Evolutionary conservation across 2,888 invertebrate genomes (phyloP), one percentile per base, ranked within the genome.

Genomic region (Agrochola circellaris): DNA sequence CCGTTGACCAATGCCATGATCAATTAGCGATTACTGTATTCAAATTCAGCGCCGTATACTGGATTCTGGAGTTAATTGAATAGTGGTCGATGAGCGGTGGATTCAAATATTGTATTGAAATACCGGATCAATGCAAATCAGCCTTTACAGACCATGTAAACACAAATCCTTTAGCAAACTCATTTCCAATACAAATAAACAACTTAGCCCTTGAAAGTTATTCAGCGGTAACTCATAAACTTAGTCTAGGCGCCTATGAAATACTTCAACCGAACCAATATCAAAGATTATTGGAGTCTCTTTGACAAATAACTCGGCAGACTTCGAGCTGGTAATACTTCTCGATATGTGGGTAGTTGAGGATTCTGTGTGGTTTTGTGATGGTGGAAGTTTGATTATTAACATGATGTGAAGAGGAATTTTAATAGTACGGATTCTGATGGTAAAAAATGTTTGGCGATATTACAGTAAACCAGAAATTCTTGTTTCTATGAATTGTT

Each of bases 221-320:
- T 75, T 60, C n/a, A 38, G 65, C 6, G 20, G 6, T 51, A 42
- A 56, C 20, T 61, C 30, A 30, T 60, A 15, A 60, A 76, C 15
- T 60, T 60, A 42, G 38, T 77, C n/a, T 42, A 51, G 48, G 30
- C n/a, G n/a, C 66, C 17, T 51, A 42, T 51, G 15, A 75, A 66
- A 23, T 42, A 51, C 30, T 60, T 42, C 58, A 17, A 34, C 26
- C n/a, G 23, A 75, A 42, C 75, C 26, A n/a, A 23, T 45, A 61
- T 68, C 67, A 67, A 61, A 68, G 61, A 54, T 51, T n/a, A 42
- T 45, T 15, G 45, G 13, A 20, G 15, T 20, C 1, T 23, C 60
- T 66, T 77, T 66, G 75, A 76, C 30, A 75, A 67, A 61, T 54
- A 66, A 26, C 67, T 60, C 1, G 8, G 64, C 4, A 23, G 23